These are phyloP conservation scores for Sycobia sp. DNA, from an alignment of 1,140 invertebrate genomes.

Conservation along the genomic window DNA sequence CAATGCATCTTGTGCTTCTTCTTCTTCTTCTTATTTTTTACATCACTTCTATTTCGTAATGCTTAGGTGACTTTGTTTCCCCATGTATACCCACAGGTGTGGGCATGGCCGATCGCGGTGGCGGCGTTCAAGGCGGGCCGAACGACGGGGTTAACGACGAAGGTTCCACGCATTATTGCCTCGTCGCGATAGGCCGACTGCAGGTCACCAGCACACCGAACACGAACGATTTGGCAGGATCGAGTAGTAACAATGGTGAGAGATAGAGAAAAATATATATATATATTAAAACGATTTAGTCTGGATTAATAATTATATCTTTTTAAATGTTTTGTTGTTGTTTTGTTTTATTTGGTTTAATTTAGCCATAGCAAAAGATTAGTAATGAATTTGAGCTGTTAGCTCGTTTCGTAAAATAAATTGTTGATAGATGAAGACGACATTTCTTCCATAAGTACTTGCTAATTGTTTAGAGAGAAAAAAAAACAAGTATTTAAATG, in stretches of 20 bases:
- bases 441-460: neutral
- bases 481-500: too few relatives aligned
- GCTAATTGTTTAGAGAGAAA: conserved; percentile 11
- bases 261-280: neutral
- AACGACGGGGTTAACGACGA: conserved; percentile 83
- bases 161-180: conserved; percentile 84
- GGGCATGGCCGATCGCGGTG: conserved; percentile 55
- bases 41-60: conserved; percentile 43
- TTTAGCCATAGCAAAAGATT: too few relatives aligned
- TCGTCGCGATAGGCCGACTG: conserved; percentile 96
- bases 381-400: too few relatives aligned
- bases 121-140: conserved; percentile 72
- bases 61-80: conserved; percentile 61
- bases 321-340: too few relatives aligned
- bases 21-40: too few relatives aligned
- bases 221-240: conserved; percentile 83
- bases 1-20: neutral
- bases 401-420: too few relatives aligned
- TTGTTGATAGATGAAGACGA: too few relatives aligned
- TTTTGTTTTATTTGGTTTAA: too few relatives aligned
- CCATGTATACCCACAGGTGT: conserved; percentile 59
- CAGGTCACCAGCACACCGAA: conserved; percentile 96
- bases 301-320: too few relatives aligned
- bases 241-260: conserved; percentile 75
- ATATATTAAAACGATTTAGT: too few relatives aligned